phyloP scores from a whole-genome alignment of 2,113 vertebrate genomes.

The Sarotherodon lohbergeri region DNA sequence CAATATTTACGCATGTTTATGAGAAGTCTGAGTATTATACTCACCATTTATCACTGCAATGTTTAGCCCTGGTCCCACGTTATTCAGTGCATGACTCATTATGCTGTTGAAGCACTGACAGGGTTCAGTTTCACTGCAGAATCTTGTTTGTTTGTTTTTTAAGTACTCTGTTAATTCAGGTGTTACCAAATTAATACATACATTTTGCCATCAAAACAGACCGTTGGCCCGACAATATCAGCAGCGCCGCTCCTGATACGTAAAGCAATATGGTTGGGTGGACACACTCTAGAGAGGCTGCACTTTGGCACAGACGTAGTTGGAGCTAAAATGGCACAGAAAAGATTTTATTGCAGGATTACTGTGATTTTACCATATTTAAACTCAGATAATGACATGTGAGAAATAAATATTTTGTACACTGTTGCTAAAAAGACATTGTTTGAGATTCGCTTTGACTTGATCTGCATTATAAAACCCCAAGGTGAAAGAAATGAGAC shows the following conservation, averaged over 20 bases:
- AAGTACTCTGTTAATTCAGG: background rate
- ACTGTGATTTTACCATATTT: background rate
- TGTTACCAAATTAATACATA: constrained; percentile 52
- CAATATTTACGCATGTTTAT: background rate
- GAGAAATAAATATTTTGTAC: background rate
- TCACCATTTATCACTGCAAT: constrained; percentile 81
- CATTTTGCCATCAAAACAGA: constrained; percentile 80
- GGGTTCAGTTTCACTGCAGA: background rate
- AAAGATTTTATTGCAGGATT: background rate
- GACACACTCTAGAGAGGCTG: constrained; percentile 64
- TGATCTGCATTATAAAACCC: background rate
- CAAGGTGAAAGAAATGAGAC: background rate
- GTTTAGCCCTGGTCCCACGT: constrained; percentile 82
- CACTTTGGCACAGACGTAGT: constrained; percentile 54
- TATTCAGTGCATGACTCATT: constrained; percentile 80
- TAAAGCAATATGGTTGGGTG: constrained; percentile 70
- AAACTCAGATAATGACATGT: background rate
- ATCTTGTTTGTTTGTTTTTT: background rate
- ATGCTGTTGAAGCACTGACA: constrained; percentile 64
- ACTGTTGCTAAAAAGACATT: background rate
- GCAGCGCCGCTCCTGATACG: constrained; percentile 78
- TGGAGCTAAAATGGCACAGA: constrained; percentile 2
- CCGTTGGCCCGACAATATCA: constrained; percentile 79
- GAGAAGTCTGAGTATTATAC: constrained; percentile 15
- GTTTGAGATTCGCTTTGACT: background rate